Evolutionary conservation across 2,888 invertebrate genomes (phyloP), one percentile per base, ranked within the genome.

Genomic region (Atherix ibis): DNA sequence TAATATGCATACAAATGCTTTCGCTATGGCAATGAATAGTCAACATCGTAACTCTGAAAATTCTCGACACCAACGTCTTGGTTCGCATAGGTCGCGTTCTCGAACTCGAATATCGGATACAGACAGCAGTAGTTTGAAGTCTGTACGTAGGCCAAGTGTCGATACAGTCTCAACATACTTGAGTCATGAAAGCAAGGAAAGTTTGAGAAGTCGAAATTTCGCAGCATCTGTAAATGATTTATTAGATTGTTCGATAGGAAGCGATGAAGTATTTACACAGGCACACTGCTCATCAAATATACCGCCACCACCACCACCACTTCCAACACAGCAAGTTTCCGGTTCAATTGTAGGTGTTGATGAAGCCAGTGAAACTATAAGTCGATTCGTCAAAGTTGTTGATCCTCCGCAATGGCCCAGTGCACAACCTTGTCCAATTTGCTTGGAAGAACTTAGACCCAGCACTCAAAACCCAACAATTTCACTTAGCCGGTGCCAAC

Each of bases 151-250:
- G 14, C 85, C 84, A 37, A 84, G 84, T 54, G 76, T 85, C 27
- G 87, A 87, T 56, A 87, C 87, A 9, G 82, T 87, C 18, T 85
- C 85, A 38, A 87, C 87, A 1, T 87, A 87, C 66, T 69, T 87
- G 47, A 85, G 85, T 54, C 84, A 79, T 44, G 84, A 83, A 58
- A 83, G 81, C 63, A 74, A 77, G 54, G 76, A 75, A 42, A 75
- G 76, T 48, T 40, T 58, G 33, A 73, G 75, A 30, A 75, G 75
- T 49, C 51, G 58, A 25, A 58, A 58, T 42, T 58, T 58, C 44
- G 54, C 58, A 41, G 59, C 66, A 40, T 68, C 73, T 1, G 69
- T 75, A 43, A 71, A 70, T 42, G 76, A 76, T 61, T 61, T 79
- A 43, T 56, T 80, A 32, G 74, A 79, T 58, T 77, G 75, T 54